A percentile compares a stretch with the other conserved stretches of the same genome.
Conservation (phyloP, 2,797 vertebrate genomes). For the Arrhamphus sclerolepis region DNA sequence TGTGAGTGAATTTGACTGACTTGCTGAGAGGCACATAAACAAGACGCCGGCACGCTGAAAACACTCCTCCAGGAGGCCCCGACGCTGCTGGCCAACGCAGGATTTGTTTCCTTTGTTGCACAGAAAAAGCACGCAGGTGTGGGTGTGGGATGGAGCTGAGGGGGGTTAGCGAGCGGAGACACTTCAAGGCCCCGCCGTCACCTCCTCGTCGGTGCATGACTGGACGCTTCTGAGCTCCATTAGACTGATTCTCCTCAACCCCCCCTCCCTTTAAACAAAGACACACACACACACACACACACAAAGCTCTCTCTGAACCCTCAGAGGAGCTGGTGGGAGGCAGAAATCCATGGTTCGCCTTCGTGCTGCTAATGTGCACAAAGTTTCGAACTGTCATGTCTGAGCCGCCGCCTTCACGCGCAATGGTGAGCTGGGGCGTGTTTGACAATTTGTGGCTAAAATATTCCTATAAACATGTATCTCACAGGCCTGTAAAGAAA, state of each 20-base stretch:
- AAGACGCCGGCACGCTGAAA: slow-evolving; percentile 41
- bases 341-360: slow-evolving; percentile 61
- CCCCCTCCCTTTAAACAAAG: slow-evolving; percentile 7
- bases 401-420: slow-evolving; percentile 38
- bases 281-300: slow-evolving; percentile 27
- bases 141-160: slow-evolving; percentile 19
- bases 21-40: slow-evolving; percentile 38
- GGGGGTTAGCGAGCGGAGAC: slow-evolving; percentile 83
- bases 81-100: slow-evolving; percentile 32
- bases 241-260: slow-evolving; percentile 73
- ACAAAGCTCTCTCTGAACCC: slow-evolving; percentile 73
- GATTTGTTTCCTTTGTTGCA: slow-evolving; percentile 41
- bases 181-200: slow-evolving; percentile 88
- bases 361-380: slow-evolving; percentile 56
- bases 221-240: slow-evolving; percentile 93
- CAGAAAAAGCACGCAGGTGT: slow-evolving; percentile 51
- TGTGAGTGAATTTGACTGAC: slow-evolving; percentile 45
- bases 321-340: slow-evolving; percentile 61
- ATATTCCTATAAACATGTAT: slow-evolving; percentile 78
- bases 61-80: slow-evolving; percentile 39
- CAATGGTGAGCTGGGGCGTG: slow-evolving; percentile 33
- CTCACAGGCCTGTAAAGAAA: slow-evolving; percentile 66
- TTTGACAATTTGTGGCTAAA: slow-evolving; percentile 47
- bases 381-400: slow-evolving; percentile 54
- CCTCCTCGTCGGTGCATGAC: slow-evolving; percentile 95